Conservation (phyloP, 2,888 invertebrate genomes). For the Drosophila atripex region DNA sequence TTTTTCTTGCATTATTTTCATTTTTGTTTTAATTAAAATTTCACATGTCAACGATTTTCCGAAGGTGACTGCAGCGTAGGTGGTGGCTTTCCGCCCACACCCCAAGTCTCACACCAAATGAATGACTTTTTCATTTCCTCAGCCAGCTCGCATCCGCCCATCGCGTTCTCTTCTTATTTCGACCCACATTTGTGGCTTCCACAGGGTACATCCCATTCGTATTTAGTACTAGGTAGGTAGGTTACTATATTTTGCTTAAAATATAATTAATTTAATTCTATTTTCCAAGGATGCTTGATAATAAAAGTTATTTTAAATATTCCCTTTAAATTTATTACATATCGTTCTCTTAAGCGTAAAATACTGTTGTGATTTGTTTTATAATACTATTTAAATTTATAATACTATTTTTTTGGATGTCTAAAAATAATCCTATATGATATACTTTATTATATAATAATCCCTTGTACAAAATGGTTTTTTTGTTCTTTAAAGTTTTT, state of each 20-base stretch:
- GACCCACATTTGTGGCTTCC: slow-evolving; percentile 15
- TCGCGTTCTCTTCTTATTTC: slow-evolving; percentile 16
- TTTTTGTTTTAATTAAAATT: slow-evolving; percentile 77
- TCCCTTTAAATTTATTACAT: no score
- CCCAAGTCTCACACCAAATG: slow-evolving; percentile 7
- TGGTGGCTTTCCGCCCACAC: slow-evolving; percentile 6
- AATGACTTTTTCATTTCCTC: slow-evolving; percentile 61
- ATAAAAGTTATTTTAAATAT: no score
- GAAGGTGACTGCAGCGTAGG: slow-evolving; percentile 46
- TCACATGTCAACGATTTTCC: slow-evolving; percentile 72
- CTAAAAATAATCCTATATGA: no score
- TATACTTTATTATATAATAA: no score
- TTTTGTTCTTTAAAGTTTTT: no score
- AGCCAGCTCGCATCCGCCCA: slow-evolving; percentile 30
- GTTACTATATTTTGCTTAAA: neutral
- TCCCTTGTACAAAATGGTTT: no score
- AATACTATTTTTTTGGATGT: no score
- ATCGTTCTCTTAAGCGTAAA: no score
- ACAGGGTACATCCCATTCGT: slow-evolving; percentile 6
- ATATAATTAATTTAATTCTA: neutral
- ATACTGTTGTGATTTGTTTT: no score
- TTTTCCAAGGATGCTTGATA: no score
- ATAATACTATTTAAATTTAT: no score
- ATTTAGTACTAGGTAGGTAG: neutral
- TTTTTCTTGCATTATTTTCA: slow-evolving; percentile 53